Conservation (phyloP, 2,797 vertebrate species). For the Natrix natrix region DNA sequence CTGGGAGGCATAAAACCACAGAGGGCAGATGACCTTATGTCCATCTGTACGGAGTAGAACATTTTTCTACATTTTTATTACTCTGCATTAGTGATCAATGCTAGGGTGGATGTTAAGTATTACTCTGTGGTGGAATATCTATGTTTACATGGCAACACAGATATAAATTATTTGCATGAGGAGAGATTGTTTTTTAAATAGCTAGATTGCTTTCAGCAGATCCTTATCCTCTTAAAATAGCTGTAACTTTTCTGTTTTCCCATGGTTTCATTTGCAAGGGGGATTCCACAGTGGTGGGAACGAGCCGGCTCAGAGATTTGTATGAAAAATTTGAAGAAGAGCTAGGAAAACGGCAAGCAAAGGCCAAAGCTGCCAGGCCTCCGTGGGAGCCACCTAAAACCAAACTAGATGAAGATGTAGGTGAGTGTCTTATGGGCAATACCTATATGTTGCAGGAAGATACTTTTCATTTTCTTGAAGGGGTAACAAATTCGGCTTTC, state of each 20-base stretch:
- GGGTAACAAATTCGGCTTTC: background rate
- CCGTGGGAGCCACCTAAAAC: slow-evolving; percentile 95
- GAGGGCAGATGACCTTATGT: too few relatives aligned
- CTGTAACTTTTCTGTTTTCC: background rate
- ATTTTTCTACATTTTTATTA: background rate
- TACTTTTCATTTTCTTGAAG: background rate
- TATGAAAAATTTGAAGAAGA: slow-evolving; percentile 93
- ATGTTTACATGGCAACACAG: background rate
- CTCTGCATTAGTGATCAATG: background rate
- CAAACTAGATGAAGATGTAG: slow-evolving; percentile 91
- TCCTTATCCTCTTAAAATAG: background rate
- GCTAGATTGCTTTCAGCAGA: background rate
- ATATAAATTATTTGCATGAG: background rate
- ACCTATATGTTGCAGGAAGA: background rate
- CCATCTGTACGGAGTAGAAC: too few relatives aligned
- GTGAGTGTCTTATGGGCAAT: slow-evolving; percentile 63
- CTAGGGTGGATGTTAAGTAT: background rate
- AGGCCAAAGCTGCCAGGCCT: slow-evolving; percentile 85
- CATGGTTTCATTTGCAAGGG: slow-evolving; percentile 73
- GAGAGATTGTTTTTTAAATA: background rate
- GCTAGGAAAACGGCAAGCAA: slow-evolving; percentile 84
- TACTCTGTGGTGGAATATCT: background rate
- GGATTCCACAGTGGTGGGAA: slow-evolving; percentile 95
- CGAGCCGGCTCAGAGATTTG: slow-evolving; percentile 87
- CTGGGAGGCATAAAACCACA: background rate